phyloP scores from a whole-genome alignment of 2,113 vertebrate genomes.

The Mustela lutreola region DNA sequence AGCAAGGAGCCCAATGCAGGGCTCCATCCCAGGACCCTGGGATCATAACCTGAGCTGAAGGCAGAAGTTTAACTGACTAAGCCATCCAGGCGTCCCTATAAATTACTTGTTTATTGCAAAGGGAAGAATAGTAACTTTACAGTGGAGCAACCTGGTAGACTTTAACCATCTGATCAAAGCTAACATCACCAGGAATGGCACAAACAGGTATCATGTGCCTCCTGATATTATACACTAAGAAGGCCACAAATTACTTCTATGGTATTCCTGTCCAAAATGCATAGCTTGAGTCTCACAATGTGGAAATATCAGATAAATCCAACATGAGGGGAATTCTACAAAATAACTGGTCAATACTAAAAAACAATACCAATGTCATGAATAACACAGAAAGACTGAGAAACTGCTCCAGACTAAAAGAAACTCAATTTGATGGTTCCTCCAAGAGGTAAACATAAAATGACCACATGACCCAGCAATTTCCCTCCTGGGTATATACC shows the following conservation, averaged over 20 bases:
- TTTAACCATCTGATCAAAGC: background rate
- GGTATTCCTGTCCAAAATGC: background rate
- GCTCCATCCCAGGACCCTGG: too few relatives aligned
- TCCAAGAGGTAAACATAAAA: background rate
- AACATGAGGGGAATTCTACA: background rate
- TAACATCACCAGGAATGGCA: background rate
- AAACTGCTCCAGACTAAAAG: background rate
- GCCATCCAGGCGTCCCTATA: too few relatives aligned
- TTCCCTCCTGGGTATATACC: background rate
- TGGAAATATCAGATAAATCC: background rate
- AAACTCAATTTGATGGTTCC: background rate
- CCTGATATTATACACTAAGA: background rate
- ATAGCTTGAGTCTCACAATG: background rate
- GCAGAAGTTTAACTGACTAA: too few relatives aligned
- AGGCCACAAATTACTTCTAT: background rate
- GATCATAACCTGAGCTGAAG: too few relatives aligned
- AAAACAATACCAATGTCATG: background rate
- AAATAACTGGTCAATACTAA: background rate
- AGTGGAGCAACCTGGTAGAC: background rate
- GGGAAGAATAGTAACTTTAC: background rate
- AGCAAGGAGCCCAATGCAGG: too few relatives aligned
- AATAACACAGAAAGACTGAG: background rate
- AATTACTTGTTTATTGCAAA: background rate
- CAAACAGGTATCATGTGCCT: background rate
- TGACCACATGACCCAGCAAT: background rate